Percentiles rank a stretch among this genome's conserved stretches.
These are phyloP conservation scores for Aphis gossypii DNA, from an alignment of 1,140 invertebrate genomes.

Conservation along the genomic window DNA sequence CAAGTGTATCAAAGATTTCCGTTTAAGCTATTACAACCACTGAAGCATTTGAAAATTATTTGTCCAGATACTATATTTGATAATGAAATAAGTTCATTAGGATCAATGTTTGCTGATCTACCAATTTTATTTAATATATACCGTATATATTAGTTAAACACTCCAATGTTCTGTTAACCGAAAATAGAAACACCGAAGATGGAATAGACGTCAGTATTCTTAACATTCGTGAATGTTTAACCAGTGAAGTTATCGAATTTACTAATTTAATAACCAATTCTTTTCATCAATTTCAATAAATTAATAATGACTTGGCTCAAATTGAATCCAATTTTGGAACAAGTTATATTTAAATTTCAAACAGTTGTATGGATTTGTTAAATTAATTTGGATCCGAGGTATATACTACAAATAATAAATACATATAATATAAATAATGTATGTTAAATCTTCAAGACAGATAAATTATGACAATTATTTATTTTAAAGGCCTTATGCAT, in stretches of 20 bases:
- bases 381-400: not conserved
- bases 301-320: not conserved
- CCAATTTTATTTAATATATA: no score
- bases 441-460: no score
- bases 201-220: not conserved
- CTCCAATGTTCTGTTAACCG: not conserved
- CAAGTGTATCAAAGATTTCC: no score
- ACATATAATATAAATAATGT: not conserved
- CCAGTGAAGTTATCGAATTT: not conserved
- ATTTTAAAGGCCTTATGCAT: not conserved
- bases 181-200: not conserved
- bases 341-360: not conserved
- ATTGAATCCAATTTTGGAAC: not conserved
- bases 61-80: no score
- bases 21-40: no score
- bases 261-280: not conserved
- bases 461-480: not conserved
- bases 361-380: not conserved
- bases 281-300: not conserved
- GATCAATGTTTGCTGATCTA: no score
- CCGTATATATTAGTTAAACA: not conserved
- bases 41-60: no score
- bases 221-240: not conserved
- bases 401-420: not conserved
- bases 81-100: no score